A percentile compares a stretch with the other conserved stretches of the same genome.
phyloP scores from a whole-genome alignment of 2,888 invertebrate species.

The Diploptera punctata region DNA sequence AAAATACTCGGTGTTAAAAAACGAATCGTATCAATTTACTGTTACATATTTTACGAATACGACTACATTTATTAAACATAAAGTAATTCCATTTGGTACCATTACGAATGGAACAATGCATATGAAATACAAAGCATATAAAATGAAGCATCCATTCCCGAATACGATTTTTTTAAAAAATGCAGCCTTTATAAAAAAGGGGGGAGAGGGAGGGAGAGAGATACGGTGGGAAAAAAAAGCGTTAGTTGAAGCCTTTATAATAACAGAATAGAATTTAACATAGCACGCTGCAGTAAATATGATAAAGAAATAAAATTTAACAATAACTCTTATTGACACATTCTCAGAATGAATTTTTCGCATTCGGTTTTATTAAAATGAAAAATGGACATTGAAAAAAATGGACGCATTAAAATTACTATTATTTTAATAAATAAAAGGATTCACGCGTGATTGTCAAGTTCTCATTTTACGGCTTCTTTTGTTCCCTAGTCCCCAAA shows the following conservation, averaged over 20 bases:
- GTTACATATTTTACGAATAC: slow-evolving; percentile 10
- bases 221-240: too few species aligned
- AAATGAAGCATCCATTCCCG: slow-evolving; percentile 11
- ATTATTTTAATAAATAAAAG: too few species aligned
- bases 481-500: too few species aligned
- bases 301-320: slow-evolving; percentile 18
- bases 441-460: too few species aligned
- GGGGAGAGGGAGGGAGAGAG: neutral
- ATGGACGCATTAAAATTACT: too few species aligned
- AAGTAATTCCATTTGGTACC: slow-evolving; percentile 13
- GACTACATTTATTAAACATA: slow-evolving; percentile 16
- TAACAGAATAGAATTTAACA: slow-evolving; percentile 5
- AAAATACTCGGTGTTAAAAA: neutral
- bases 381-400: too few species aligned
- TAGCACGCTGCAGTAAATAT: neutral
- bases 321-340: too few species aligned
- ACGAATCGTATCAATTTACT: slow-evolving; percentile 13
- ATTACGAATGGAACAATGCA: slow-evolving; percentile 6
- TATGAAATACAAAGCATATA: slow-evolving; percentile 1
- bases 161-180: slow-evolving; percentile 6
- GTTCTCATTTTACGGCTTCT: too few species aligned
- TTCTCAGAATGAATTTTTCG: too few species aligned
- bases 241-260: neutral
- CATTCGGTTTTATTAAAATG: too few species aligned
- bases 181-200: slow-evolving; percentile 2